Evolutionary conservation across 1,140 invertebrate genomes (phyloP), one percentile per base, ranked within the genome.

Genomic region (Drosophila elegans): DNA sequence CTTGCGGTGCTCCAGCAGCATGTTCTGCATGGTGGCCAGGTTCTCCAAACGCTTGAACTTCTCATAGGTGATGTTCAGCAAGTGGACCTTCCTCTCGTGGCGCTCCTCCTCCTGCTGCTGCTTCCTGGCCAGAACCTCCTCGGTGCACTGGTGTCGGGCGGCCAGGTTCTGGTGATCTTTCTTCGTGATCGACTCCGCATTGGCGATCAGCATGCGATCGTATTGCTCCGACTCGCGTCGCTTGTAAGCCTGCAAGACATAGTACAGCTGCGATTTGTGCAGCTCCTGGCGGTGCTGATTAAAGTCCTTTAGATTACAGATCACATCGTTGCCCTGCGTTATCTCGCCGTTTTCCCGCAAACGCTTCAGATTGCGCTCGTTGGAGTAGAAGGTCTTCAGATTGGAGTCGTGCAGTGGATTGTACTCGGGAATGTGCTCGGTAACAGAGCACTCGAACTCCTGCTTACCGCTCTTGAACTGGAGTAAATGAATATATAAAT

Each of bases 211-310:
- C 45, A 84, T 46, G 1, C 89, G 76, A 77, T 92, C 91, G 5
- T 78, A 76, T 12, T 91, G 84, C 34, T 92, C 91, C 11, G 69
- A 73, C 45, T 92, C 91, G 5, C 90, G 72, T 11, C 67, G 55
- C 27, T 78, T 80, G 25, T 91, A 75, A 10, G 90, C 89, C 55
- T 92, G 80, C n/a, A 92, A 56, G 2, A 92, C 75, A 57, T 88
- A 84, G 62, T 90, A 91, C 4, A 92, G 49, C 60, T 92, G 76
- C 0, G 84, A 78, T 38, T 91, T 94, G 86, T 93, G 82, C 53
- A 92, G 63, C 41, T 84, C 72, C 72, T 79, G 66, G 34, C 91
- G 90, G 67, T 85, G 91, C 32, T 85, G 74, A 64, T 92, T 92
- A 34, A 92, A 92, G 36, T 92, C 91, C 61, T 91, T 91, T 2